Percentiles rank a stretch among this genome's conserved stretches.
These are phyloP conservation scores for Odontamblyopus rebecca DNA, from an alignment of 2,797 vertebrate genomes.

Conservation along the genomic window DNA sequence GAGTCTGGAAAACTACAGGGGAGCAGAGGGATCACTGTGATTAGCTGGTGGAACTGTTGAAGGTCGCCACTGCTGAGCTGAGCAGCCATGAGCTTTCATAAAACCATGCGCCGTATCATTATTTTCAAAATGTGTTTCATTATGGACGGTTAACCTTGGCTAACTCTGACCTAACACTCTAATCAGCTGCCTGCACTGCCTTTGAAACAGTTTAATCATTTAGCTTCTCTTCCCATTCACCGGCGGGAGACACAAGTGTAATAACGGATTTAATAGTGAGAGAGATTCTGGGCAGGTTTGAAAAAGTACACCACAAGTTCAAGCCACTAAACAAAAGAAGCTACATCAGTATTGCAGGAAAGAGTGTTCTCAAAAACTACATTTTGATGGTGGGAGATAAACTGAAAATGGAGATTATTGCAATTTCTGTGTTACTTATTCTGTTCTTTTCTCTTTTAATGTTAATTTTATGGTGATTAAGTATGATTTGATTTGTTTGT, in stretches of 20 bases:
- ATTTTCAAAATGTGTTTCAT: slow-evolving; percentile 80
- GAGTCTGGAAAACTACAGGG: slow-evolving; percentile 62
- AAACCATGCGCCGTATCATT: slow-evolving; percentile 78
- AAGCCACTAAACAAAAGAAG: slow-evolving; percentile 36
- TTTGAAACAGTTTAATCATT: slow-evolving; percentile 72
- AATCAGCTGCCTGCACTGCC: slow-evolving; percentile 76
- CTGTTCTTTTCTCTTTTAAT: too few relatives aligned
- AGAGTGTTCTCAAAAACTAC: slow-evolving; percentile 54
- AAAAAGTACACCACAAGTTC: slow-evolving; percentile 47
- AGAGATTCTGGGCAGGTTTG: slow-evolving; percentile 52
- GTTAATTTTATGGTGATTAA: too few relatives aligned
- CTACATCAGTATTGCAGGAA: slow-evolving; percentile 43
- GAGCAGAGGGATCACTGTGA: slow-evolving; percentile 61
- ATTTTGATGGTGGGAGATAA: slow-evolving; percentile 12
- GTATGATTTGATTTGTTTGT: too few relatives aligned
- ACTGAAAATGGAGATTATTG: slow-evolving; percentile 4
- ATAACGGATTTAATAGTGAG: slow-evolving; percentile 25
- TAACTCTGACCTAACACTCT: slow-evolving; percentile 76
- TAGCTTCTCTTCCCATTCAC: slow-evolving; percentile 66
- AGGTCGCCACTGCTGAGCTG: slow-evolving; percentile 72
- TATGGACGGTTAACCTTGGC: slow-evolving; percentile 81
- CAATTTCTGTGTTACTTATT: slow-evolving; percentile 7
- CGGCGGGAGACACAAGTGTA: slow-evolving; percentile 46
- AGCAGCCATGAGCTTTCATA: slow-evolving; percentile 77
- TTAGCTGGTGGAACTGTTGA: slow-evolving; percentile 72